phyloP scores from a whole-genome alignment of 2,113 vertebrate species.

The Neofelis nebulosa region DNA sequence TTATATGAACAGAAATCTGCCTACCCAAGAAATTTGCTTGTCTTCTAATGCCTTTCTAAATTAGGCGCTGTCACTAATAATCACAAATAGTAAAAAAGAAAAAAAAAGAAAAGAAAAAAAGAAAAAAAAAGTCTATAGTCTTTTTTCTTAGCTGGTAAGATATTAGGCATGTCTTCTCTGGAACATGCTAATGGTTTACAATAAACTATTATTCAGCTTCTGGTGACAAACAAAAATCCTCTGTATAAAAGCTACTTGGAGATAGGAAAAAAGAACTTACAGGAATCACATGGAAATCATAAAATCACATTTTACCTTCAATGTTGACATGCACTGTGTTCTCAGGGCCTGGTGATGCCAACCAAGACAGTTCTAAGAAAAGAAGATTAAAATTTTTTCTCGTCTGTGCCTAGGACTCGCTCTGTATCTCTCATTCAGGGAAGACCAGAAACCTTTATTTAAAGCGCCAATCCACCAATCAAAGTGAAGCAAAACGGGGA shows the following conservation, averaged over 20 bases:
- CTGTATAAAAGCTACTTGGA: conserved; percentile 41
- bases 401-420: conserved; percentile 54
- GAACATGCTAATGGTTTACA: conserved; percentile 27
- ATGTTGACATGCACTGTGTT: conserved; percentile 65
- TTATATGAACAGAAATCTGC: background rate
- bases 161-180: conserved; percentile 12
- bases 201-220: conserved; percentile 44
- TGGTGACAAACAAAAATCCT: conserved; percentile 41
- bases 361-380: conserved; percentile 68
- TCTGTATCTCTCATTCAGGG: conserved; percentile 62
- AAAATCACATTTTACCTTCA: conserved; percentile 77
- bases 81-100: background rate
- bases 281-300: conserved; percentile 69
- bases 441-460: conserved; percentile 81
- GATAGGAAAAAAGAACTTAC: conserved; percentile 56
- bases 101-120: background rate
- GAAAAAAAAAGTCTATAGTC: background rate
- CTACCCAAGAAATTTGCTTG: background rate
- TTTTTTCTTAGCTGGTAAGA: background rate
- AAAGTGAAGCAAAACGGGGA: conserved; percentile 61
- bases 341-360: conserved; percentile 68
- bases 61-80: conserved; percentile 9
- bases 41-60: conserved; percentile 26
- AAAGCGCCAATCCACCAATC: conserved; percentile 78
- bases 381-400: conserved; percentile 71